Evolutionary conservation across 2,797 vertebrate species (phyloP).

Genomic region (Passerculus sandwichensis): DNA sequence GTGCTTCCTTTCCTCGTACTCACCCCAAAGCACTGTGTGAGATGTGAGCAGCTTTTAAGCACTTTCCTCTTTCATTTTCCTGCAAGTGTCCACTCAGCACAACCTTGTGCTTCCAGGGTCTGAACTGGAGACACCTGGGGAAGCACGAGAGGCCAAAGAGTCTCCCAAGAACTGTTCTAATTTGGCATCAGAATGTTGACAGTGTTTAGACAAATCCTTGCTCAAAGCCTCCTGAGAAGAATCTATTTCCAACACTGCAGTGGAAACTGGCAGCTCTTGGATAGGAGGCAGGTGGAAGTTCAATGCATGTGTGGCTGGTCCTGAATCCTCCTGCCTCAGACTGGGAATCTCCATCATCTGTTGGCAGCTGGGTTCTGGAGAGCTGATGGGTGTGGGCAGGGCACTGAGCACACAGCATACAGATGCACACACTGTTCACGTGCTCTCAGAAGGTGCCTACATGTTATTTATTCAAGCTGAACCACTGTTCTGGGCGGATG

Average conservation of each 20-base stretch:
- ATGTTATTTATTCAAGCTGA: not conserved
- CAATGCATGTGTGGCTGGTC: not conserved
- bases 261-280: not conserved
- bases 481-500: not conserved
- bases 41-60: not conserved
- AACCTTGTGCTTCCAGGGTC: not conserved
- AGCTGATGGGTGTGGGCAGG: not conserved
- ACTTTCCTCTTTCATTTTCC: not conserved
- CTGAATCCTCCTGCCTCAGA: not conserved
- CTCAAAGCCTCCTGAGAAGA: not conserved
- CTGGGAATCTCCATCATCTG: not conserved
- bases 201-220: not conserved
- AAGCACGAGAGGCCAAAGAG: not conserved
- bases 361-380: not conserved
- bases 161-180: not conserved
- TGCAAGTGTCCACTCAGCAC: accelerated
- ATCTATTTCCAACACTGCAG: not conserved
- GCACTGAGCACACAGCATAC: accelerated
- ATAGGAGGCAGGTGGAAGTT: not conserved
- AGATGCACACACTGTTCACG: not conserved
- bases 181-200: not conserved
- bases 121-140: not conserved
- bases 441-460: not conserved
- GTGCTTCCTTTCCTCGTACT: not conserved
- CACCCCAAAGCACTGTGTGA: not conserved